phyloP scores from a whole-genome alignment of 2,888 invertebrate species.

The Scaptomyza caliginosa region DNA sequence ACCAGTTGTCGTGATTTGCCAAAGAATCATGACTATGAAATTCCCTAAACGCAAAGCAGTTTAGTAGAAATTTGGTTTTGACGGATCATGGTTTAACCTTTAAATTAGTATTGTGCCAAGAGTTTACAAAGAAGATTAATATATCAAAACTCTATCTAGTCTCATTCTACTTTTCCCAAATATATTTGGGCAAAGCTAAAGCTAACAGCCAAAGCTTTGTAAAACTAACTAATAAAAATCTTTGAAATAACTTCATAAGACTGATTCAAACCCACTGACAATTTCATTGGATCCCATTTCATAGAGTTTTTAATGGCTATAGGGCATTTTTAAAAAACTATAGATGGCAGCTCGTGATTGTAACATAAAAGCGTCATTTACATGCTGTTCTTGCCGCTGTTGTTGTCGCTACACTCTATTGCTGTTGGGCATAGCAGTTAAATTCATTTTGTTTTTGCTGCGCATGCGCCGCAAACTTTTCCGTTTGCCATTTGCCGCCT shows the following conservation, averaged over 20 bases:
- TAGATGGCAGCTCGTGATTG: slow-evolving; percentile 60
- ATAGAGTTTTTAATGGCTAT: not conserved
- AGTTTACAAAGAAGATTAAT: too few species aligned
- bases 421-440: slow-evolving; percentile 26
- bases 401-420: slow-evolving; percentile 21
- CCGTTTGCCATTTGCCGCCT: slow-evolving; percentile 75
- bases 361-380: slow-evolving; percentile 77
- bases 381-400: slow-evolving; percentile 49
- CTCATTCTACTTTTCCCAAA: too few species aligned
- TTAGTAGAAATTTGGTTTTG: too few species aligned
- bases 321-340: slow-evolving; percentile 13
- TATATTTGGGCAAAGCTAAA: too few species aligned
- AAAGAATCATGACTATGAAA: not conserved
- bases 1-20: not conserved
- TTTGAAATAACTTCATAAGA: too few species aligned
- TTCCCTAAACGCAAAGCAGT: not conserved
- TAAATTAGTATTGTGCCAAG: too few species aligned
- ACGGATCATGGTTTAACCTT: too few species aligned
- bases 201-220: too few species aligned
- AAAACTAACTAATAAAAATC: too few species aligned
- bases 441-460: slow-evolving; percentile 17
- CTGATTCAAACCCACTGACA: not conserved
- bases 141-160: not conserved
- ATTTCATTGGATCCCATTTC: not conserved
- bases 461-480: slow-evolving; percentile 77